phyloP scores from a whole-genome alignment of 1,140 invertebrate genomes.

The Bathynomus jamesi region DNA sequence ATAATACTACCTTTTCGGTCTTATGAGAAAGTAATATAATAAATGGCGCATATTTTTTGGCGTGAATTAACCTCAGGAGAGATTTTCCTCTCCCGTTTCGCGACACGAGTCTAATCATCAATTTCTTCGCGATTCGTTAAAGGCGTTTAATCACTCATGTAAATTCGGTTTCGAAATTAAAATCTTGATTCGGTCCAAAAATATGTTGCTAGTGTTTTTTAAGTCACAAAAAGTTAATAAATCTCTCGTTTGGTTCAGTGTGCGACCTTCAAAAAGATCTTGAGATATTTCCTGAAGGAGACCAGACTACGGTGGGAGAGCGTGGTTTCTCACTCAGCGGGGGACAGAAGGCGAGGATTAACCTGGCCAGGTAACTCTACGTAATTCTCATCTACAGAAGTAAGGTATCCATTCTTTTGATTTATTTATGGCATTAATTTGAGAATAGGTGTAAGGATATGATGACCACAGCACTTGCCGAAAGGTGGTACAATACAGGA shows the following conservation, averaged over 20 bases:
- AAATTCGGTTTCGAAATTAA: background rate
- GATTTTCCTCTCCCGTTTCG: too few species aligned
- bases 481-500: too few species aligned
- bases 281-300: slow-evolving; percentile 65
- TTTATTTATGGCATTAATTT: too few species aligned
- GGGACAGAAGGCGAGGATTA: slow-evolving; percentile 83
- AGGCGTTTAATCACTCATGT: background rate
- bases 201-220: background rate
- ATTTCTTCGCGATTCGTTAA: too few species aligned
- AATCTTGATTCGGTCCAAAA: background rate
- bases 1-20: too few species aligned
- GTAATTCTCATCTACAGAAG: too few species aligned
- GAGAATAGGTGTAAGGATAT: too few species aligned
- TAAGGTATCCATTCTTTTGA: too few species aligned
- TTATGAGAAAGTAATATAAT: too few species aligned
- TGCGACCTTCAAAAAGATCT: slow-evolving; percentile 66
- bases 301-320: slow-evolving; percentile 82
- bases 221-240: background rate
- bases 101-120: too few species aligned
- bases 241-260: slow-evolving; percentile 15
- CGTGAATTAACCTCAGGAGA: background rate
- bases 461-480: too few species aligned
- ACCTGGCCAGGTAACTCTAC: slow-evolving; percentile 70
- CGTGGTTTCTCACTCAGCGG: slow-evolving; percentile 75
- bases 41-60: background rate